Evolutionary conservation across 2,888 invertebrate genomes (phyloP), one percentile per base, ranked within the genome.

Genomic region (Ernsta delagoae): DNA sequence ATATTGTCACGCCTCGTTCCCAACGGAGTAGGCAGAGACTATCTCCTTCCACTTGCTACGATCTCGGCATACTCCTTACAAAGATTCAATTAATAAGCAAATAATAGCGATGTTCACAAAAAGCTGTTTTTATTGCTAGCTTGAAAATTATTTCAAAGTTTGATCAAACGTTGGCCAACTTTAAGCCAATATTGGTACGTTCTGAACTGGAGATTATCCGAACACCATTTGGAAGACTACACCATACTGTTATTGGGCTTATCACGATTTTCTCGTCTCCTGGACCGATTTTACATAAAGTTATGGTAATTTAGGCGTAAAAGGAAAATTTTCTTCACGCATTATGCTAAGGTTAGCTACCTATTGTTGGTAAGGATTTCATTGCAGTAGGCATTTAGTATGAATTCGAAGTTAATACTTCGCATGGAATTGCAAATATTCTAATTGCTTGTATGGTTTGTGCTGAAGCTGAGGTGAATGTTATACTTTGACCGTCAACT

Each of bases 231-330:
- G 11, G 41, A 59, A 66, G 41, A 53, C 6, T 41, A n/a, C 50
- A 41, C 66, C 59, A 54, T 31, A 59, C 53, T 61, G 0, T 11
- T 31, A 45, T 66, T 7, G 41, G 24, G 9, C n/a, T 34, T 34
- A 43, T 56, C 61, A 67, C 67, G 61, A 61, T 56, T 31, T 62
- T 16, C 67, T 56, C 31, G 68, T 48, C 57, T 56, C 62, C 5
- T 16, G 54, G 5, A 24, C 39, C 24, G n/a, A 39, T 50, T 68
- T 68, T 39, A 68, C 62, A 68, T 68, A 68, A 56, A 57, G 12
- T 57, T 68, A 68, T 62, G 68, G 68, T 34, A 45, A 68, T 68
- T 68, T 67, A 53, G 36, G 56, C 68, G 36, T 62, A 56, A 57
- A 62, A 68, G 62, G 68, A 34, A 36, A 62, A 61, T 67, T 61